phyloP scores from a whole-genome alignment of 2,113 vertebrate species.

The Cottus gobio region DNA sequence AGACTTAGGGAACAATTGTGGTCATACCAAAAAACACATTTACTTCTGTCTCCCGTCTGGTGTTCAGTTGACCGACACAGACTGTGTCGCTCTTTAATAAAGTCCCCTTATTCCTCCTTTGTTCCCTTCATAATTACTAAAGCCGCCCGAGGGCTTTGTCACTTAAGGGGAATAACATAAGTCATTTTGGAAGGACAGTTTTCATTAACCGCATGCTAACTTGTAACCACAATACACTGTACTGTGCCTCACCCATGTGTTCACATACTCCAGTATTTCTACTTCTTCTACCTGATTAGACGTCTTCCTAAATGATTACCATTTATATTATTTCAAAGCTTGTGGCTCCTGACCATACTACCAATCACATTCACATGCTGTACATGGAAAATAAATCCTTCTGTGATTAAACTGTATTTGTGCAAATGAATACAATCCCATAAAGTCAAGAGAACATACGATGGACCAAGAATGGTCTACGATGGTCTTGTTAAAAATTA shows the following conservation, averaged over 20 bases:
- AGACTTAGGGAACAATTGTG: neutral
- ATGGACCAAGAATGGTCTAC: neutral
- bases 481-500: no score
- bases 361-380: neutral
- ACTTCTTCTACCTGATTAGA: neutral
- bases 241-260: neutral
- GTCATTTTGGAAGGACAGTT: neutral
- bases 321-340: neutral
- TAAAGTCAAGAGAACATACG: neutral
- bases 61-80: neutral
- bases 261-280: neutral
- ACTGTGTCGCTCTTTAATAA: neutral
- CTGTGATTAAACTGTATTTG: neutral
- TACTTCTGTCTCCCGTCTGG: neutral
- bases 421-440: neutral
- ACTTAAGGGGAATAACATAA: neutral
- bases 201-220: slow-evolving; percentile 1
- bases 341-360: neutral
- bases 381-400: neutral
- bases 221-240: neutral
- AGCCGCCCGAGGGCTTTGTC: neutral
- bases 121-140: neutral
- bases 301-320: neutral
- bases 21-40: neutral
- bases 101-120: neutral